phyloP scores from a whole-genome alignment of 1,140 invertebrate genomes.

The Ostrea edulis region DNA sequence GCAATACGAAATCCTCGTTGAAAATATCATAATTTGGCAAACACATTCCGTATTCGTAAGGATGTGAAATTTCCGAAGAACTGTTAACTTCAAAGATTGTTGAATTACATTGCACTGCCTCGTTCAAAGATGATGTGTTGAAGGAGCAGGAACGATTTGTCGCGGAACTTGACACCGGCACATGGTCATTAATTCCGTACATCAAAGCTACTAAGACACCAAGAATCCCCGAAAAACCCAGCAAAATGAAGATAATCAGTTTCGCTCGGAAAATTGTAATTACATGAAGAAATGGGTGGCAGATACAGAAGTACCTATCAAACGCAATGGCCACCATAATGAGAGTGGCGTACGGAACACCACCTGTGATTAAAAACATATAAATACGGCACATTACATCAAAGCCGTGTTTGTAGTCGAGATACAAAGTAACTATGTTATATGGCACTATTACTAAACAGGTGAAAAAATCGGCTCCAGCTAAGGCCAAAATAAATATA shows the following conservation, averaged over 20 bases:
- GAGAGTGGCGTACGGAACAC: conserved; percentile 76
- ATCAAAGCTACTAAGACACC: conserved; percentile 66
- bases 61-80: background rate
- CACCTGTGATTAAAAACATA: conserved; percentile 76
- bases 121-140: background rate
- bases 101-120: conserved; percentile 23
- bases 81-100: conserved; percentile 21
- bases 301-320: conserved; percentile 78
- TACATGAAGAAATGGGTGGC: conserved; percentile 74
- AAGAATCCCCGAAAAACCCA: conserved; percentile 67
- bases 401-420: conserved; percentile 63
- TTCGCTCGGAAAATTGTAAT: conserved; percentile 74
- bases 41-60: conserved; percentile 63
- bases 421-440: conserved; percentile 70
- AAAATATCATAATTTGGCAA: conserved; percentile 58
- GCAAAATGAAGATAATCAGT: conserved; percentile 68
- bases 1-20: conserved; percentile 62
- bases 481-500: conserved; percentile 77
- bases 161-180: background rate
- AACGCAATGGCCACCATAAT: conserved; percentile 79
- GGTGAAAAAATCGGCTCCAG: conserved; percentile 75
- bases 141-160: conserved; percentile 30
- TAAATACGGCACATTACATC: conserved; percentile 75
- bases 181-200: conserved; percentile 33
- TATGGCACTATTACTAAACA: conserved; percentile 74